Percentiles rank a stretch among this genome's conserved stretches.
Evolutionary conservation across 2,113 vertebrate genomes (phyloP).

Genomic region (Brachyhypopomus gauderio): DNA sequence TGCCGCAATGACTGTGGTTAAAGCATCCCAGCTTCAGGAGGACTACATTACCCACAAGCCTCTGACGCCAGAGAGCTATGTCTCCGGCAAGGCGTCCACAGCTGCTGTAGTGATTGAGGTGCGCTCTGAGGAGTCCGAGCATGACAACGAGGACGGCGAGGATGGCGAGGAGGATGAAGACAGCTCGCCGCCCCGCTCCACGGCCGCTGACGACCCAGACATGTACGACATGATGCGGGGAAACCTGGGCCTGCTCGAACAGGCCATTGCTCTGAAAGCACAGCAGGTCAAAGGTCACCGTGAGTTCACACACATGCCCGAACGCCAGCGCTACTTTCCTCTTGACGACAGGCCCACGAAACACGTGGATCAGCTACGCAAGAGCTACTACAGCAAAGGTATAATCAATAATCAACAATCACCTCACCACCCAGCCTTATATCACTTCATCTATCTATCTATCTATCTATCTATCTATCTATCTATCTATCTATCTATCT

Average conservation of each 20-base stretch:
- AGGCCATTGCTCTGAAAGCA: conserved; percentile 95
- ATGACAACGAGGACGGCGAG: conserved; percentile 76
- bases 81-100: conserved; percentile 72
- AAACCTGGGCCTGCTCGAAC: conserved; percentile 94
- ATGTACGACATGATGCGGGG: conserved; percentile 95
- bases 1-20: conserved; percentile 67
- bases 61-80: conserved; percentile 53
- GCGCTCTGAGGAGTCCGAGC: conserved; percentile 83
- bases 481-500: too few relatives aligned
- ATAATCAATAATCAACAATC: conserved; percentile 20
- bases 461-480: too few relatives aligned
- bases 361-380: conserved; percentile 84
- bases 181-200: conserved; percentile 82
- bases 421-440: too few relatives aligned
- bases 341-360: conserved; percentile 83
- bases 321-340: conserved; percentile 82
- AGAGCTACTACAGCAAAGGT: conserved; percentile 92
- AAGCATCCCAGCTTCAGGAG: conserved; percentile 65
- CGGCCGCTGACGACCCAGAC: conserved; percentile 87
- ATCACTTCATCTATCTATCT: too few relatives aligned
- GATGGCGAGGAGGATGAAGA: conserved; percentile 86
- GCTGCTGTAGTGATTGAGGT: conserved; percentile 84
- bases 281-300: conserved; percentile 88
- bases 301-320: conserved; percentile 77
- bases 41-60: conserved; percentile 61